Conservation (phyloP, 2,113 vertebrate genomes). For the Atlantisia rogersi region DNA sequence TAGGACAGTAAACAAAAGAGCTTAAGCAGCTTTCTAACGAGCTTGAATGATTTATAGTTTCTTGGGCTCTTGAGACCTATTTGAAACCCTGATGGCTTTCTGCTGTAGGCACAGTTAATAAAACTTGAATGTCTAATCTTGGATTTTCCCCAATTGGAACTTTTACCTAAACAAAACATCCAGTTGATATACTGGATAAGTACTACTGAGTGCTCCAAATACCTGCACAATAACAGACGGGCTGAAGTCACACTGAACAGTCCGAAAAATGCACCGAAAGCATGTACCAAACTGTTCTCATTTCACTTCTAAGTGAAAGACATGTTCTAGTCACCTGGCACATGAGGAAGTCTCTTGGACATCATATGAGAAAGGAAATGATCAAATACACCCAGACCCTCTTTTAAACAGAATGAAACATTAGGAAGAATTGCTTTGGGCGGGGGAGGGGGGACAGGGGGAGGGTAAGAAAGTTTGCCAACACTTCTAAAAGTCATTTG, state of each 20-base stretch:
- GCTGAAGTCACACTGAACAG: neutral
- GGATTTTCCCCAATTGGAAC: neutral
- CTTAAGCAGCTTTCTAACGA: constrained; percentile 16
- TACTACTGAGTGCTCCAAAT: neutral
- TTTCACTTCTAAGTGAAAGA: neutral
- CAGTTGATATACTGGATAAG: neutral
- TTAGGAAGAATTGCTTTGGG: neutral
- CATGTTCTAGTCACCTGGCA: neutral
- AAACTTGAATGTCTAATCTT: constrained; percentile 48
- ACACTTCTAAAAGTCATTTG: neutral
- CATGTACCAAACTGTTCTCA: neutral
- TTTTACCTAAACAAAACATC: constrained; percentile 35
- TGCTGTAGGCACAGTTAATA: constrained; percentile 48
- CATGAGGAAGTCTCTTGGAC: neutral
- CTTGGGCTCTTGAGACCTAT: constrained; percentile 2
- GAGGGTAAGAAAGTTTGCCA: neutral
- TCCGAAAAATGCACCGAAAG: neutral
- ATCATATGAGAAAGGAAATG: neutral
- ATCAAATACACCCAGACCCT: neutral
- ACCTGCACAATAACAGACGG: neutral
- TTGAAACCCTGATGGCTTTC: neutral
- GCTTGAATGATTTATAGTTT: constrained; percentile 40
- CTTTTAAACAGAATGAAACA: neutral
- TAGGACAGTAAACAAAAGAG: constrained; percentile 37
- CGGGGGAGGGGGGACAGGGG: rapidly evolving